Evolutionary conservation across 2,888 invertebrate genomes (phyloP), one percentile per base, ranked within the genome.

Genomic region (Loripinus fragilis): DNA sequence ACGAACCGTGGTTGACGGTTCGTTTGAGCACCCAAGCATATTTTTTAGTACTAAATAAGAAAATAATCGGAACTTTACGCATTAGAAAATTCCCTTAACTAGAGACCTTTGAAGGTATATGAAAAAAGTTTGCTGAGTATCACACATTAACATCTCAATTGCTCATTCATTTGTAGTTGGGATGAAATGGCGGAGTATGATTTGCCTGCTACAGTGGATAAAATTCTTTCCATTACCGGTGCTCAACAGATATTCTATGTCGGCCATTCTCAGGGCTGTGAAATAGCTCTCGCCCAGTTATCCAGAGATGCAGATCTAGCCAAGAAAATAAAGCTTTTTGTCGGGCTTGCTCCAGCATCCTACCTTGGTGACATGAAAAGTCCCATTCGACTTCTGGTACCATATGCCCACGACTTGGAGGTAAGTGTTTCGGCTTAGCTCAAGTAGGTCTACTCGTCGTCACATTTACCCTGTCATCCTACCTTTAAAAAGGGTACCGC

Each of bases 121-220:
- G n/a, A n/a, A n/a, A n/a, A n/a, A n/a, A n/a, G n/a, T n/a, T n/a
- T n/a, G n/a, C n/a, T n/a, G n/a, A n/a, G n/a, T n/a, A n/a, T n/a
- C n/a, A n/a, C n/a, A n/a, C n/a, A n/a, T n/a, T n/a, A n/a, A n/a
- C n/a, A n/a, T n/a, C n/a, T n/a, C n/a, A n/a, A n/a, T n/a, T n/a
- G n/a, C n/a, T n/a, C n/a, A n/a, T n/a, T n/a, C n/a, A n/a, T 71
- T 71, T 50, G 15, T 70, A 97, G 97, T 87, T 98, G 97, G 95
- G 97, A 98, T 89, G 97, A 99, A 93, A 97, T 98, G 94, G 97
- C 96, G 0, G 93, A 96, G 41, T 95, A 96, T 90, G 99, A 99
- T 94, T 91, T 98, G 70, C 97, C 98, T 20, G 97, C 98, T 0
- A 96, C 95, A 33, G 73, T 88, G 15, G 96, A 97, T 91, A 96